phyloP scores from a whole-genome alignment of 1,140 invertebrate species.

The Drosophila prosaltans region DNA sequence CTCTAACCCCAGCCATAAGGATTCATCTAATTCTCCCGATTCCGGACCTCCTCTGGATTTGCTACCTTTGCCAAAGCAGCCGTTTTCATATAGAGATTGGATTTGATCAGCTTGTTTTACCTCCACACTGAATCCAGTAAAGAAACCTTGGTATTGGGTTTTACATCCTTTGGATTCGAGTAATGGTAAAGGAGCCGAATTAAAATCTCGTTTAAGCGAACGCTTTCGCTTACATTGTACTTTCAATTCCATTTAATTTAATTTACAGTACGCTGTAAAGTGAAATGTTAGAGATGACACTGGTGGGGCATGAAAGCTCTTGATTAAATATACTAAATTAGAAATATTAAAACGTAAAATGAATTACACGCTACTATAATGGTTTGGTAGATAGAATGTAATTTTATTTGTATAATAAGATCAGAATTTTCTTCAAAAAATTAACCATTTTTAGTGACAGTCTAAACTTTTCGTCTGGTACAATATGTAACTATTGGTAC shows the following conservation, averaged over 20 bases:
- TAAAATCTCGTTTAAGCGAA: neutral
- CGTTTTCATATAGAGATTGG: slow-evolving; percentile 87
- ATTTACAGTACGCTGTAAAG: neutral
- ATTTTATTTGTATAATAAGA: too few species aligned
- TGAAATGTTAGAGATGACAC: neutral
- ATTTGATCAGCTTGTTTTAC: slow-evolving; percentile 86
- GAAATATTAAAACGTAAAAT: too few species aligned
- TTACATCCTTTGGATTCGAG: neutral
- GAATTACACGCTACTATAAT: too few species aligned
- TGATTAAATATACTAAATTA: too few species aligned
- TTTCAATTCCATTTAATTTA: slow-evolving; percentile 50
- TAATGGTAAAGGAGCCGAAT: slow-evolving; percentile 35
- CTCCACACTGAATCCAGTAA: slow-evolving; percentile 87
- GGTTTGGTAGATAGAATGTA: too few species aligned
- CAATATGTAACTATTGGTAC: too few species aligned
- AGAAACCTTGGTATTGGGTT: slow-evolving; percentile 63
- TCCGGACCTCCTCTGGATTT: slow-evolving; percentile 86
- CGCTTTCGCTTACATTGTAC: slow-evolving; percentile 59
- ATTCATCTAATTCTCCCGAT: slow-evolving; percentile 84
- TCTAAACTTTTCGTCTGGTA: too few species aligned
- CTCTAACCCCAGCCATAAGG: slow-evolving; percentile 87
- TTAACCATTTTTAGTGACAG: too few species aligned
- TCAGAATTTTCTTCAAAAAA: too few species aligned
- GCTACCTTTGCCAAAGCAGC: slow-evolving; percentile 90
- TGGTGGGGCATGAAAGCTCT: neutral